Percentiles rank a stretch among this genome's conserved stretches.
These are phyloP conservation scores for Acanthosepion pharaonis DNA, from an alignment of 2,888 invertebrate genomes.

Conservation along the genomic window DNA sequence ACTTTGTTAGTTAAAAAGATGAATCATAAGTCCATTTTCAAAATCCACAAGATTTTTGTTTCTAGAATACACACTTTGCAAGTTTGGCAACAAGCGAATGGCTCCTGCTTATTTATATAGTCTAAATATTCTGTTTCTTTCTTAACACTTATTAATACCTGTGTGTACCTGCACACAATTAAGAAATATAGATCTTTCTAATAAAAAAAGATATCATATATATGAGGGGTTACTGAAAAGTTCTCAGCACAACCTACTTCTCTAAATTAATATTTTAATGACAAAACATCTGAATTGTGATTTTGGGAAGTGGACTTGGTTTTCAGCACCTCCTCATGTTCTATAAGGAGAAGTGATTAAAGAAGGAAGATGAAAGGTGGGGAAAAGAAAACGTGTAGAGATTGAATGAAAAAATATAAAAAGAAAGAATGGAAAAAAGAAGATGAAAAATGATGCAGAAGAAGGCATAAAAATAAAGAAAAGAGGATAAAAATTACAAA, in stretches of 20 bases:
- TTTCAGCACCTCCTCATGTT: neutral
- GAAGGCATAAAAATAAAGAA: neutral
- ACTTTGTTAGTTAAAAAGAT: too few relatives aligned
- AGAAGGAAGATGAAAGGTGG: neutral
- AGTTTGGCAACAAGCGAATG: neutral
- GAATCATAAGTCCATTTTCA: too few relatives aligned
- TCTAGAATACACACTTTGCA: too few relatives aligned
- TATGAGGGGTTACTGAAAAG: neutral
- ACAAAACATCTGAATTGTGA: too few relatives aligned
- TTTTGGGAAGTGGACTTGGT: too few relatives aligned
- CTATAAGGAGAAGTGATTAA: neutral
- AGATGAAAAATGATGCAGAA: too few relatives aligned
- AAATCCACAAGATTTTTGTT: too few relatives aligned
- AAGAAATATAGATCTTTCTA: neutral
- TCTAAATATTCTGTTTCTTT: neutral
- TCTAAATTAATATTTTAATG: too few relatives aligned
- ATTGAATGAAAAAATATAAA: neutral
- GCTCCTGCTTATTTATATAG: neutral
- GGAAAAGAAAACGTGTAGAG: neutral
- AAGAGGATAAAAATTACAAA: neutral
- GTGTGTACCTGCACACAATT: neutral
- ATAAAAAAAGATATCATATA: neutral
- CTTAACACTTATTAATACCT: neutral
- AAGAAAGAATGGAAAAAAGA: neutral
- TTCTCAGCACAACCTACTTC: too few relatives aligned